phyloP scores from a whole-genome alignment of 2,113 vertebrate species.

The Tretioscincus oriximinensis region DNA sequence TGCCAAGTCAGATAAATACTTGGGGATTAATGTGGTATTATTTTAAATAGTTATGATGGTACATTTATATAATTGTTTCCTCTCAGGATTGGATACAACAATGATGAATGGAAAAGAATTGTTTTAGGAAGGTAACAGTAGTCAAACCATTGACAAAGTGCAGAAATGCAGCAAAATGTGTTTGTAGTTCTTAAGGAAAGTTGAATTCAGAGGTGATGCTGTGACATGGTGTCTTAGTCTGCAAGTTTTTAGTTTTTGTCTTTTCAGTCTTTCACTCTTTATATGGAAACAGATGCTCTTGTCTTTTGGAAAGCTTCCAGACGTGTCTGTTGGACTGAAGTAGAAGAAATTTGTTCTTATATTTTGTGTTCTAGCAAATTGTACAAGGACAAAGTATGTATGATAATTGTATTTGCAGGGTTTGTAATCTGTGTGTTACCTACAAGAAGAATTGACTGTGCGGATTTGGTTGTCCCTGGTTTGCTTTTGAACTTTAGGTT shows the following conservation, averaged over 20 bases:
- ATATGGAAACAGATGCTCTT: neutral
- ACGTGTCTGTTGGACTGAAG: neutral
- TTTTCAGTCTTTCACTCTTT: neutral
- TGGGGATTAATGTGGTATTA: neutral
- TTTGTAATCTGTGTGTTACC: neutral
- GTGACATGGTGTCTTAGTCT: neutral
- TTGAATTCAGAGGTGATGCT: neutral
- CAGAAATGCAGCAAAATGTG: neutral
- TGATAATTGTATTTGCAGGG: neutral
- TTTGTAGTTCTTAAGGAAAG: neutral
- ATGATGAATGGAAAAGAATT: neutral
- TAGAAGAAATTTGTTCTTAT: neutral
- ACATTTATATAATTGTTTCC: neutral
- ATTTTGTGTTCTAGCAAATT: neutral
- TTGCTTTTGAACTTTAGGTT: neutral
- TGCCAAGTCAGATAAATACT: neutral
- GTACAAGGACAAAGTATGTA: neutral
- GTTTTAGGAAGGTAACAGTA: neutral
- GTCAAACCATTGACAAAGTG: neutral
- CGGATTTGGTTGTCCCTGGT: neutral
- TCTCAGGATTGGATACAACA: neutral
- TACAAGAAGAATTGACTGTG: neutral
- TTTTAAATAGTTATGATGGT: too few species aligned
- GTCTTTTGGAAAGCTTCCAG: neutral
- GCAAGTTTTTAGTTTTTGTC: neutral